Evolutionary conservation across 2,113 vertebrate genomes (phyloP).

Genomic region (Channa maculata): DNA sequence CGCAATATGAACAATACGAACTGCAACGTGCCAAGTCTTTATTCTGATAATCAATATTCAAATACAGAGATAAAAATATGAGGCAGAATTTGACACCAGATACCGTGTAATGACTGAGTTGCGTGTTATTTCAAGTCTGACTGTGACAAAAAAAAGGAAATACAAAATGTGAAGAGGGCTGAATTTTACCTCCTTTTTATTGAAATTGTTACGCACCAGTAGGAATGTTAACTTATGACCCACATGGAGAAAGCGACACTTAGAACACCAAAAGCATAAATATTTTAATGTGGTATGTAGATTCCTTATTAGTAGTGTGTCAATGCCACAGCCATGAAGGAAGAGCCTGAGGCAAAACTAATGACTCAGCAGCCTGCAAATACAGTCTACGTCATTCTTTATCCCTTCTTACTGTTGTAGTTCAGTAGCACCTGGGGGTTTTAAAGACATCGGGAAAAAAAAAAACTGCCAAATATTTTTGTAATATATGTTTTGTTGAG

Average conservation of each 20-base stretch:
- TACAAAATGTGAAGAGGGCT: background rate
- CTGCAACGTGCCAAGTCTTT: background rate
- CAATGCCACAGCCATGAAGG: conserved; percentile 7
- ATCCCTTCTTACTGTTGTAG: conserved; percentile 15
- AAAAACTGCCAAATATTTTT: no score
- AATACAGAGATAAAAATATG: conserved; percentile 12
- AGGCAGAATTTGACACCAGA: background rate
- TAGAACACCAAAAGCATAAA: background rate
- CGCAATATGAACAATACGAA: background rate
- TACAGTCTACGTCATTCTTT: conserved; percentile 22
- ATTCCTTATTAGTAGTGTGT: background rate
- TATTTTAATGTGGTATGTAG: background rate
- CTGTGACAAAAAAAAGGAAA: conserved; percentile 11
- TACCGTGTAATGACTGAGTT: background rate
- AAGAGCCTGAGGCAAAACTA: conserved; percentile 27
- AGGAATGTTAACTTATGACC: background rate
- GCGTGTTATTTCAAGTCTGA: background rate
- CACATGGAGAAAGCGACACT: conserved; percentile 1
- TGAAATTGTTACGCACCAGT: conserved; percentile 31
- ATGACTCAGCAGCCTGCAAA: conserved; percentile 55
- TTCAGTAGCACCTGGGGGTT: conserved; percentile 21
- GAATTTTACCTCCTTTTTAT: conserved; percentile 59
- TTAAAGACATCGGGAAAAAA: no score
- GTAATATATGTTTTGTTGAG: no score
- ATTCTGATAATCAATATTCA: conserved; percentile 13